Evolutionary conservation across 1,140 invertebrate species (phyloP).

Genomic region (Lanistes nyassanus): DNA sequence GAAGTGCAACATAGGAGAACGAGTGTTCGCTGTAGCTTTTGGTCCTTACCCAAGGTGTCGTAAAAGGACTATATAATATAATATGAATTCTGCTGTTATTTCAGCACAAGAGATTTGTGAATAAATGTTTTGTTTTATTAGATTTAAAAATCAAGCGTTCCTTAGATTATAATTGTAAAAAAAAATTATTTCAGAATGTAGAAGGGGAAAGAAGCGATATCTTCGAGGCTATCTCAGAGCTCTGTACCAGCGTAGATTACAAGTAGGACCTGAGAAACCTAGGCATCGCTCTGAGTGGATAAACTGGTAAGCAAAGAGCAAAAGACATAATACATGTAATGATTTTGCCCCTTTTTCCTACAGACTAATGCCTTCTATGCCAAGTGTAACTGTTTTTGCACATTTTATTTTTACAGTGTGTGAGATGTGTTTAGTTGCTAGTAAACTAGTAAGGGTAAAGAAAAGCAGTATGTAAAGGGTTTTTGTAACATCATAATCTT

Average conservation of each 20-base stretch:
- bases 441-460: not conserved
- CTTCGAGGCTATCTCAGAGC: constrained; percentile 24
- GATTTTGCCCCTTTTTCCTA: too few species aligned
- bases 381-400: not conserved
- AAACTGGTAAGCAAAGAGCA: constrained; percentile 49
- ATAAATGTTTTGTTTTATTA: too few species aligned
- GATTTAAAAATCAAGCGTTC: too few species aligned
- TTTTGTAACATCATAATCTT: not conserved
- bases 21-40: too few species aligned
- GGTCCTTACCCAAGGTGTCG: too few species aligned
- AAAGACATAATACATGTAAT: not conserved
- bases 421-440: not conserved
- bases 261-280: constrained; percentile 54
- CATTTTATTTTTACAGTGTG: not conserved
- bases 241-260: constrained; percentile 46
- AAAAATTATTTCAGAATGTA: too few species aligned
- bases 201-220: constrained; percentile 17
- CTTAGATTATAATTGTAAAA: too few species aligned
- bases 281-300: constrained; percentile 55
- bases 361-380: not conserved
- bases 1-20: too few species aligned
- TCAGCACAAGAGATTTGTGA: too few species aligned
- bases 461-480: not conserved
- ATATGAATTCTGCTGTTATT: too few species aligned
- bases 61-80: too few species aligned